Evolutionary conservation across 2,888 invertebrate genomes (phyloP), one percentile per base, ranked within the genome.

Genomic region (Platynereis dumerilii): DNA sequence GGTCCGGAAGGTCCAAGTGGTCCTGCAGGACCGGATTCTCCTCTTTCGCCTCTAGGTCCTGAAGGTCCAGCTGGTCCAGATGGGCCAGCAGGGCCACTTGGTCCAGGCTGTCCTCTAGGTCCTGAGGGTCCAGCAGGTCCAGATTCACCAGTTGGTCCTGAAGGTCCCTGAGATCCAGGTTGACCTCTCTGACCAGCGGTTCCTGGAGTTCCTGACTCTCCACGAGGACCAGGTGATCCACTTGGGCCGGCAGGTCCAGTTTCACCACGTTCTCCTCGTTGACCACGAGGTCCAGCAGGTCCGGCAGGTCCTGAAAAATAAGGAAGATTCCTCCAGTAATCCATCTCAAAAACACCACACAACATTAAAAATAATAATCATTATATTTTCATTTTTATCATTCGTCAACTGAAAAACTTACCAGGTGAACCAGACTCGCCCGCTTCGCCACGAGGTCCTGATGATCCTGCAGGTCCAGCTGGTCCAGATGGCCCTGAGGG

Each of bases 381-480:
- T 10, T 7, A 17, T 52, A 22, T 52, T 52, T 52, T 12, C 15
- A 52, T n/a, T 52, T 52, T n/a, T 10, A 20, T 52, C 52, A 27
- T 55, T 55, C n/a, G 10, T 3, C 22, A 55, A 5, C 17, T 5
- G 5, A 55, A 10, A 48, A 22, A 48, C 48, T 7, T 20, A 48
- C 71, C 71, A 53, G 59, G 28, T 1, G 58, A 54, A 28, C 72
- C 72, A 2, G 64, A 56, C 15, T 52, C 42, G 22, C 62, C 62
- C 10, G 56, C 20, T 28, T 62, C 28, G 5, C 72, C 72, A 24
- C 34, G 15, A 1, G 57, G 44, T 52, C 72, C 72, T 26, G 26
- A 2, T 26, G 22, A 15, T 24, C 61, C 65, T 2, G 39, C 28
- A 5, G 58, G 45, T 26, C 67, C 67, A 15, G 54, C 29, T 15